Evolutionary conservation across 2,888 invertebrate species (phyloP), one percentile per base, ranked within the genome.

Genomic region (Miltochrista miniata): DNA sequence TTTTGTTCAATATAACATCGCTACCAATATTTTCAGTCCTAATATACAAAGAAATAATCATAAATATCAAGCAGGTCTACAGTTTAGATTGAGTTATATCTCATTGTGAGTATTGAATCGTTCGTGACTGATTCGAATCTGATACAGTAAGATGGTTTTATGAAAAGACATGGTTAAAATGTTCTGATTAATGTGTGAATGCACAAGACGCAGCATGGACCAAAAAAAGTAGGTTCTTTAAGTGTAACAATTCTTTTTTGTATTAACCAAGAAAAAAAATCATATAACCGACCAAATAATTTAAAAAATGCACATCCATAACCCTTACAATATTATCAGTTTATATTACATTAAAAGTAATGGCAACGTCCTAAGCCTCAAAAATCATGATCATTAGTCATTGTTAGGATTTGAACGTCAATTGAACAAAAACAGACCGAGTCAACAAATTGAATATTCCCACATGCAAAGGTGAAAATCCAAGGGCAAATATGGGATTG

Each of bases 391-490:
- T 85, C 90, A 90, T 90, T 86, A 86, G 75, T 91, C 86, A 87
- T 71, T 65, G 70, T 62, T 73, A 76, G 81, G 83, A 85, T 84
- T 87, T 85, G 76, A 76, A 77, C 88, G 86, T 88, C 90, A 84
- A 90, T 88, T 90, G 83, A 80, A 90, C 87, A 90, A 90, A 90
- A 90, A 91, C 90, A 91, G 81, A 74, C 74, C 84, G 81, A 80
- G 74, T 74, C 85, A 87, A 90, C 90, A 89, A 91, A 91, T 91
- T 90, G 85, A 80, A 83, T 85, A 87, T 88, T 87, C 90, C 90
- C 90, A 88, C 90, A 90, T 82, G 73, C 75, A 81, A 83, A 90
- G 87, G 91, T 89, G 91, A 90, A 90, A 90, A 91, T 90, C 85
- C 83, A 78, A 84, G 81, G 79, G 83, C 80, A 90, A 91, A 90